Evolutionary conservation across 2,797 vertebrate species (phyloP), one percentile per base, ranked within the genome.

Genomic region (Yasuhikotakia modesta): DNA sequence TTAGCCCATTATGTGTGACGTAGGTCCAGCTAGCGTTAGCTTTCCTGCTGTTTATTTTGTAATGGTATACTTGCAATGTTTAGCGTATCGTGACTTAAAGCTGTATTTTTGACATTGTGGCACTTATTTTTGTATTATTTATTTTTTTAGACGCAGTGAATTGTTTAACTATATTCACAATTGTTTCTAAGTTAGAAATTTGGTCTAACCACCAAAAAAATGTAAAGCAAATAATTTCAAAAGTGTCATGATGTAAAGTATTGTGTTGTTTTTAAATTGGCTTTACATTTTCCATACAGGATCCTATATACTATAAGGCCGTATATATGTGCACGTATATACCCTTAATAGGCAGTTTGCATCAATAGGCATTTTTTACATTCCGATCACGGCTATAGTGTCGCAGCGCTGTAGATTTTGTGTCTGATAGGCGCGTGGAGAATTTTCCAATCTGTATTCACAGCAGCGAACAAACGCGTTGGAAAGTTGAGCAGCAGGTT

Each of bases 401-500:
- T 13, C 24, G 1, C 12, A 48, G 21, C 53, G n/a, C 43, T 21
- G 7, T 39, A 32, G 4, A 8, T n/a, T 61, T 68, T 48, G 21
- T 5, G 6, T 61, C 17, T 22, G 22, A 52, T 69, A 19, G 8
- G 14, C 2, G 39, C 6, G 2, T 65, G 21, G 32, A 65, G 14
- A 32, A 48, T 70, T 46, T 58, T 61, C 55, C 24, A 14, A n/a
- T 78, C 48, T 1, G 30, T 78, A 70, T 78, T 70, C 76, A 53
- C 76, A 43, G 30, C 1, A 21, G 13, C 27, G 19, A 69, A 39
- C 46, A 50, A 35, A 45, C 27, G 11, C 73, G 39, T 22, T 57
- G 2, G 24, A 35, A 72, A 66, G 39, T 65, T 71, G 77, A 73
- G 61, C 61, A 71, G 69, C 76, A 64, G 61, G 73, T 72, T 74